Evolutionary conservation across 2,888 invertebrate genomes (phyloP), one percentile per base, ranked within the genome.

Genomic region (Phlogophora meticulosa): DNA sequence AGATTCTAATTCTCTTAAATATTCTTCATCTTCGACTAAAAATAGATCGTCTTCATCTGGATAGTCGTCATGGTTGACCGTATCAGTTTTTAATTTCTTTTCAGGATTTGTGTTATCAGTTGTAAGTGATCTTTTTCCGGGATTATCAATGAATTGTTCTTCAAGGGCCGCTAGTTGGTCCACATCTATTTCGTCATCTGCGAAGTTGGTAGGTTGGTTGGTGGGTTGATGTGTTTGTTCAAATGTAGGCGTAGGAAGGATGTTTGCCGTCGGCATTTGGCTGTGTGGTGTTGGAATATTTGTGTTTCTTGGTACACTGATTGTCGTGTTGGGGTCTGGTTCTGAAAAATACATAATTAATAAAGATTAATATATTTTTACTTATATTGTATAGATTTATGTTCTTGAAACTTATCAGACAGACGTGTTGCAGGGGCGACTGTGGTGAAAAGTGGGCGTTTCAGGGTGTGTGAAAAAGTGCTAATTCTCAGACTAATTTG

Each of bases 81-180:
- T 59, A 24, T 88, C 87, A 0, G 85, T 85, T 85, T 91, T 94
- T 0, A 87, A 34, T 86, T 88, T 92, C 74, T 94, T 94, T 53
- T 90, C 92, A 2, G 92, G 90, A 56, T 90, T 87, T 7, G 76
- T 61, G 40, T 69, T 65, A 0, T 76, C 48, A 10, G 86, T 82
- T 2, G 72, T 71, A 0, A 85, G 74, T 0, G 88, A 52, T 70
- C 93, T 85, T 81, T 93, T 94, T 3, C 64, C 78, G 1, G 87
- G 81, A 42, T 84, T 85, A 15, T 88, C 86, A 7, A 72, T 74
- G 4, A 89, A 76, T 81, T 93, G 87, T 1, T 90, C 91, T 82
- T 95, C 95, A 49, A 95, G 87, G 0, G 88, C 91, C 0, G 90
- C 92, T 20, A 94, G 67, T 78, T 93, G 90, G 42, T 93, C 90